Percentiles rank a stretch among this genome's conserved stretches.
Conservation (phyloP, 2,113 vertebrate genomes). For the Chelonoidis abingdonii region DNA sequence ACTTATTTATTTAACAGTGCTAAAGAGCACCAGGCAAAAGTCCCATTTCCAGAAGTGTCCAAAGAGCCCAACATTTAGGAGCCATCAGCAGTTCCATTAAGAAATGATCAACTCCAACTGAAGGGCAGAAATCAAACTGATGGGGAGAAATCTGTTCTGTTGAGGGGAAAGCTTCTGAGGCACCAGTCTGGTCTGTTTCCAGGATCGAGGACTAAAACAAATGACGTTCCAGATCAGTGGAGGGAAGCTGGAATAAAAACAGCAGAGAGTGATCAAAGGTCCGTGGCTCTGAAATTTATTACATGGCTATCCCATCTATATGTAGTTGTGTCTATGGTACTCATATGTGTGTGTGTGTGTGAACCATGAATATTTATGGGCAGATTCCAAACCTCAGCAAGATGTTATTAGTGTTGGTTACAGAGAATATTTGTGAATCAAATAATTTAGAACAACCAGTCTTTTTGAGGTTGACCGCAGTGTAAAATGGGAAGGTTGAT, state of each 20-base stretch:
- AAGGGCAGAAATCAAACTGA: background rate
- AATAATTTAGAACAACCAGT: background rate
- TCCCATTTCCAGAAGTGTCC: background rate
- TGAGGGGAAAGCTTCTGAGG: background rate
- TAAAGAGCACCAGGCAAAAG: background rate
- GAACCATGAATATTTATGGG: background rate
- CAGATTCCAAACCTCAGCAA: background rate
- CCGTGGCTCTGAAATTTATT: background rate
- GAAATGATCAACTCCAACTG: background rate
- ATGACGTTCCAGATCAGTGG: background rate
- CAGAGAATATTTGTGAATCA: background rate
- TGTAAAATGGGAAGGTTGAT: background rate
- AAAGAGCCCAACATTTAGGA: background rate
- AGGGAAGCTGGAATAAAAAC: background rate
- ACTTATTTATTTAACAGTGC: background rate
- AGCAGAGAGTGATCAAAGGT: background rate
- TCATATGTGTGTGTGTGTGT: background rate
- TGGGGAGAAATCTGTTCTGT: background rate
- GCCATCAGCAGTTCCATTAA: background rate
- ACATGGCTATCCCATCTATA: background rate
- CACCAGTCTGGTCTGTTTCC: background rate
- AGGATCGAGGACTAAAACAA: background rate
- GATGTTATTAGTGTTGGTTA: slow-evolving; percentile 5
- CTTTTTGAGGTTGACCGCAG: slow-evolving; percentile 6
- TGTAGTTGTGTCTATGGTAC: background rate